Evolutionary conservation across 1,140 invertebrate species (phyloP).

Genomic region (Archivesica marissinica): DNA sequence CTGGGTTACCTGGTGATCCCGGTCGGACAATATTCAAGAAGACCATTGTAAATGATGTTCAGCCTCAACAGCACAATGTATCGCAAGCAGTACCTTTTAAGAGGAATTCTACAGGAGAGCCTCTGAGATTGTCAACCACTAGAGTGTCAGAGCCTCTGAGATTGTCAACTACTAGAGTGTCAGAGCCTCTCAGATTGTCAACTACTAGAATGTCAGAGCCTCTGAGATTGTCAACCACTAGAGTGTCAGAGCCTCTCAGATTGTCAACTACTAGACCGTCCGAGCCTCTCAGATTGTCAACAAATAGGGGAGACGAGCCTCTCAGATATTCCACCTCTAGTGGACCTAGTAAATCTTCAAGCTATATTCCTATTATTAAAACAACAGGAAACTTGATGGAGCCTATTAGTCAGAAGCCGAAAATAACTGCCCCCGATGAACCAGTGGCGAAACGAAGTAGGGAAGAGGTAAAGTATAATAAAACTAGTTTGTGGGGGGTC

Average conservation of each 20-base stretch:
- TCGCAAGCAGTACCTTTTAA: slow-evolving; percentile 29
- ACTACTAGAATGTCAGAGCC: slow-evolving; percentile 16
- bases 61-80: background rate
- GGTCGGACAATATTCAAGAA: background rate
- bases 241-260: slow-evolving; percentile 19
- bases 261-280: slow-evolving; percentile 19
- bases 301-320: no score
- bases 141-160: slow-evolving; percentile 17
- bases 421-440: slow-evolving; percentile 38
- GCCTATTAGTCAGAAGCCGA: slow-evolving; percentile 21
- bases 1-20: background rate
- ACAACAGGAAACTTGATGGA: background rate
- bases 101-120: slow-evolving; percentile 24
- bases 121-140: background rate
- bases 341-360: no score
- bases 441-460: slow-evolving; percentile 12
- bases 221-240: slow-evolving; percentile 14
- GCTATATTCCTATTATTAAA: slow-evolving; percentile 45
- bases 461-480: slow-evolving; percentile 44
- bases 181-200: slow-evolving; percentile 28
- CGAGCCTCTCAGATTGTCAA: no score
- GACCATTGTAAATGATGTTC: slow-evolving; percentile 44
- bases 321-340: no score
- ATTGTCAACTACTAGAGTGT: slow-evolving; percentile 10
- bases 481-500: no score